Conservation (phyloP, 2,888 invertebrate species). For the Eumerus sabulonum region DNA sequence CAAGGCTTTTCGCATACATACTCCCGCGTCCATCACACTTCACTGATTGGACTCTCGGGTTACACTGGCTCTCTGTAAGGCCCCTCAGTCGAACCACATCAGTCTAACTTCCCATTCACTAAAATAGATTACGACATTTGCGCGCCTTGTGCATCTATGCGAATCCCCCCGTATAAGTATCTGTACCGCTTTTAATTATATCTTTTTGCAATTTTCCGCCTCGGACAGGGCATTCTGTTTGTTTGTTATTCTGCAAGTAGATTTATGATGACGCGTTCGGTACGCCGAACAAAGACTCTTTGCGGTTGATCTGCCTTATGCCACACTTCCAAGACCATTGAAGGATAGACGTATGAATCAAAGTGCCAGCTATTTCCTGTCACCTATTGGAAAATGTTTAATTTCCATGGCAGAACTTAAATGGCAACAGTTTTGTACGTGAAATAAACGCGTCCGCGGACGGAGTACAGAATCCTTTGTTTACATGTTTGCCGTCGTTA, state of each 20-base stretch:
- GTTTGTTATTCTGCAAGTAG: slow-evolving; percentile 53
- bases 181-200: slow-evolving; percentile 48
- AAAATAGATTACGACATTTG: slow-evolving; percentile 48
- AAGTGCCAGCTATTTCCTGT: slow-evolving; percentile 62
- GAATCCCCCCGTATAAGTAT: slow-evolving; percentile 15
- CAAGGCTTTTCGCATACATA: no score
- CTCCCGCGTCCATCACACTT: no score
- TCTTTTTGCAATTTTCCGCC: slow-evolving; percentile 37
- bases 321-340: slow-evolving; percentile 19
- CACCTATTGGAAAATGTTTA: slow-evolving; percentile 65
- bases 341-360: slow-evolving; percentile 64
- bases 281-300: slow-evolving; percentile 60
- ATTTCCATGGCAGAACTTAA: slow-evolving; percentile 53
- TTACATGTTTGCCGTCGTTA: slow-evolving; percentile 46
- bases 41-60: no score
- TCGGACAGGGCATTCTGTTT: slow-evolving; percentile 42
- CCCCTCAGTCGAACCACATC: no score
- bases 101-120: slow-evolving; percentile 24
- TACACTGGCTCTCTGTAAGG: no score
- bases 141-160: no score
- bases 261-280: slow-evolving; percentile 56
- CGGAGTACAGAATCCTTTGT: slow-evolving; percentile 49
- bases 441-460: not conserved
- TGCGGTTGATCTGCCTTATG: slow-evolving; percentile 59
- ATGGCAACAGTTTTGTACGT: slow-evolving; percentile 62